These are phyloP conservation scores for Xerus inauris DNA, from an alignment of 2,113 vertebrate genomes.

Conservation along the genomic window DNA sequence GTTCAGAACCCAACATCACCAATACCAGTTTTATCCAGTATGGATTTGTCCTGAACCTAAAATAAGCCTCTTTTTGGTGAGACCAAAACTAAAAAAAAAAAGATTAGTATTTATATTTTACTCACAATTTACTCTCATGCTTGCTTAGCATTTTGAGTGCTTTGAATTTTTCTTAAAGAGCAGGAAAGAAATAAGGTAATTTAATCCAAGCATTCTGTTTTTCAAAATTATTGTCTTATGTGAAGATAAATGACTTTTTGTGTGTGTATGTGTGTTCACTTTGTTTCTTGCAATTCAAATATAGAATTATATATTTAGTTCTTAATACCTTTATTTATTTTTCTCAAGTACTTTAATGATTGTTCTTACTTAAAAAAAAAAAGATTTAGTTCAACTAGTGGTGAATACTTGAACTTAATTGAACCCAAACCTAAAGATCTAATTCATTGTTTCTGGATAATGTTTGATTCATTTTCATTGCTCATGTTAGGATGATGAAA, in stretches of 20 bases:
- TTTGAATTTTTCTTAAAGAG: slow-evolving; percentile 37
- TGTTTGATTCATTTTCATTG: not conserved
- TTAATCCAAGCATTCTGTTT: not conserved
- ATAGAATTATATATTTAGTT: slow-evolving; percentile 42
- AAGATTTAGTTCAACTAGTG: not conserved
- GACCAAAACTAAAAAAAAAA: not conserved
- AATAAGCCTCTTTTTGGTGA: not conserved
- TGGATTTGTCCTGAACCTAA: not conserved
- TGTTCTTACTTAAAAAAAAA: not conserved
- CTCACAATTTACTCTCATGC: not conserved
- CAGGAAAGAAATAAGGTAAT: not conserved
- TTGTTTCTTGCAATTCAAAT: slow-evolving; percentile 19
- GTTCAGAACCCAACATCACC: not conserved
- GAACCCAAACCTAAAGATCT: slow-evolving; percentile 54
- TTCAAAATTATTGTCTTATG: not conserved
- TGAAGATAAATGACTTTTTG: not conserved
- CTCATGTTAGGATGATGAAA: not conserved
- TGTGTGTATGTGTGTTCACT: not conserved
- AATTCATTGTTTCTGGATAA: slow-evolving; percentile 10
- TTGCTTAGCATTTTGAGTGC: not conserved
- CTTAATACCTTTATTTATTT: slow-evolving; percentile 66
- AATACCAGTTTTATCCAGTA: not conserved
- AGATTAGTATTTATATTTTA: slow-evolving; percentile 34
- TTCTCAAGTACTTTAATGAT: slow-evolving; percentile 51
- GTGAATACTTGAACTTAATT: slow-evolving; percentile 59